Evolutionary conservation across 2,797 vertebrate genomes (phyloP).

Genomic region (Hippopotamyrus pictus): DNA sequence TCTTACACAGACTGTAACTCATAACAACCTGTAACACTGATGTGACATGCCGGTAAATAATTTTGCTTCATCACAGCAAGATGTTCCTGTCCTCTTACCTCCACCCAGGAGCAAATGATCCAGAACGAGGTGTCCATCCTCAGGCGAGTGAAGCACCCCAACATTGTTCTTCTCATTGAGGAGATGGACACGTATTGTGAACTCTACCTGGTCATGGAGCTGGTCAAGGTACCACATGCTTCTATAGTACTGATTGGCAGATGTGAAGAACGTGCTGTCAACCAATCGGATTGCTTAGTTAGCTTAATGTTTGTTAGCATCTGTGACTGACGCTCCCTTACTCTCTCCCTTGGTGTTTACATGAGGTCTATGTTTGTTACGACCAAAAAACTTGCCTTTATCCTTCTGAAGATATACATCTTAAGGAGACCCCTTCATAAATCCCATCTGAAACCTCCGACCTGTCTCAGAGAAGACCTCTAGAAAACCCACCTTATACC

Average conservation of each 20-base stretch:
- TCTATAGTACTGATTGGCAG: background rate
- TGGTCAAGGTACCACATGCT: conserved; percentile 79
- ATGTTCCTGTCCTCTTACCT: background rate
- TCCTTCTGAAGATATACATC: background rate
- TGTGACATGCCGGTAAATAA: background rate
- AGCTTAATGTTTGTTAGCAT: background rate
- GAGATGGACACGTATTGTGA: conserved; percentile 90
- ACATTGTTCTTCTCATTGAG: conserved; percentile 92
- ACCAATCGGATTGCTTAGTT: background rate
- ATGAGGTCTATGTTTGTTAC: background rate
- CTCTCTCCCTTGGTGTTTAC: background rate
- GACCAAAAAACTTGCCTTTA: background rate
- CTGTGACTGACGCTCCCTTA: background rate
- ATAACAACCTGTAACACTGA: background rate
- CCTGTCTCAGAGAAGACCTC: conserved; percentile 2
- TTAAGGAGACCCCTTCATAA: background rate
- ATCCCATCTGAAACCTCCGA: background rate
- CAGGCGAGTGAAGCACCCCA: conserved; percentile 92
- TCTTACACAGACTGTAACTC: background rate
- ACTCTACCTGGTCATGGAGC: conserved; percentile 93
- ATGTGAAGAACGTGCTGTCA: background rate
- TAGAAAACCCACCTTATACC: background rate
- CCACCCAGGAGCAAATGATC: conserved; percentile 88
- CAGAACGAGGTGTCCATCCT: conserved; percentile 95
- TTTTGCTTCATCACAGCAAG: background rate